Percentiles rank a stretch among this genome's conserved stretches.
phyloP scores from a whole-genome alignment of 2,797 vertebrate species.

The Scolopax rusticola region DNA sequence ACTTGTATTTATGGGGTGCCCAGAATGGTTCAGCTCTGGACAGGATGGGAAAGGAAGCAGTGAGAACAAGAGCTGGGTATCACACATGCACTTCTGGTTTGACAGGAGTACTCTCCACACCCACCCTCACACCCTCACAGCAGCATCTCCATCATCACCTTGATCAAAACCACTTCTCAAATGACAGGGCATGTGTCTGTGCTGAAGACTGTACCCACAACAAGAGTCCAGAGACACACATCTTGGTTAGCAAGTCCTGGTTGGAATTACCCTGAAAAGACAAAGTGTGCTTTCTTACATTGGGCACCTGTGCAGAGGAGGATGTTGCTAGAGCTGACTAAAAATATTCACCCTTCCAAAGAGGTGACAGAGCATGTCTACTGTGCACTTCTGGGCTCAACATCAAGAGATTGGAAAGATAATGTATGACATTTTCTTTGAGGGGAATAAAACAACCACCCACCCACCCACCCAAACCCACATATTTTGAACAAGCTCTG shows the following conservation, averaged over 20 bases:
- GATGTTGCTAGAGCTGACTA: neutral
- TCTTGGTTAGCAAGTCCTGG: neutral
- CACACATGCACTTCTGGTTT: neutral
- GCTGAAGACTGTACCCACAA: neutral
- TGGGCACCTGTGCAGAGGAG: neutral
- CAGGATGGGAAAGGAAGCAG: neutral
- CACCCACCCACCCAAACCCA: neutral
- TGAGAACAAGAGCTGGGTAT: neutral
- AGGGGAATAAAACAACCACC: neutral
- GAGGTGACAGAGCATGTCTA: neutral
- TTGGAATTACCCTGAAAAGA: neutral
- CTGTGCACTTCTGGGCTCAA: neutral
- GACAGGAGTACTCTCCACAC: neutral
- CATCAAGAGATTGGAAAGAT: neutral
- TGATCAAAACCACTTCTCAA: neutral
- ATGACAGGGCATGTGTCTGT: neutral
- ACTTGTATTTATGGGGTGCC: neutral
- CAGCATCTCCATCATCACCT: neutral
- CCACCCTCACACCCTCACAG: neutral
- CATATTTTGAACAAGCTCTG: neutral
- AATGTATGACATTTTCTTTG: neutral
- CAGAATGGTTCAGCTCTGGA: neutral
- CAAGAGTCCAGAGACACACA: fast-evolving
- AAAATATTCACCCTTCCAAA: neutral
- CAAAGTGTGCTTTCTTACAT: neutral